Conservation (phyloP, 2,797 vertebrate genomes). For the Pyrocephalus nanus region DNA sequence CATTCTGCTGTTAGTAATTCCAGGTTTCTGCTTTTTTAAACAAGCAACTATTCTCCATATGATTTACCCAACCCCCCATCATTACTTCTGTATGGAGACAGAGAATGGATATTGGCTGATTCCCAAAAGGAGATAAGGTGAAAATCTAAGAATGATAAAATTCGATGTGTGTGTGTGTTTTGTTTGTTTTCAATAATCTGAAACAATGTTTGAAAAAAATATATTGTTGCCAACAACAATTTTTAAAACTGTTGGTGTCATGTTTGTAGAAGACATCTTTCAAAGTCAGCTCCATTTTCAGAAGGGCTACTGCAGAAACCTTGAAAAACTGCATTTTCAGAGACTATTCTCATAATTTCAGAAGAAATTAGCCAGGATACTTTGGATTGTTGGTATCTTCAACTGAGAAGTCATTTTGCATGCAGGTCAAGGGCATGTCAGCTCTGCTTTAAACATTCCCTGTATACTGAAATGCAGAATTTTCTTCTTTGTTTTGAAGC, state of each 20-base stretch:
- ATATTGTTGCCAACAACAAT: accelerated
- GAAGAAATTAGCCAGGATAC: neutral
- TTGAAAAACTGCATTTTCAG: neutral
- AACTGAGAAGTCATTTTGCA: neutral
- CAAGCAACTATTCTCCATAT: neutral
- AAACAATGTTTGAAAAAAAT: neutral
- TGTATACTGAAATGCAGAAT: neutral
- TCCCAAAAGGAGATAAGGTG: neutral
- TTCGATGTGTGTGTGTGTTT: neutral
- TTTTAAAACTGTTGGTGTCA: neutral
- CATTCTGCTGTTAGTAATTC: neutral
- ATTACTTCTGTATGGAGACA: neutral
- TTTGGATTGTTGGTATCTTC: neutral
- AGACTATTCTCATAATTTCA: neutral
- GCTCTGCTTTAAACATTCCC: neutral
- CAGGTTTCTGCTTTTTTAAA: neutral
- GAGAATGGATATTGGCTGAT: neutral
- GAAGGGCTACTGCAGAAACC: neutral
- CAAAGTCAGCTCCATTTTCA: neutral
- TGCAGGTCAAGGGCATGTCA: neutral
- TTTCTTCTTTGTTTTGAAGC: neutral
- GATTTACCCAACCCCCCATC: neutral
- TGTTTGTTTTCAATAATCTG: neutral
- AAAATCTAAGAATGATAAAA: neutral
- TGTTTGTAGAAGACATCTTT: neutral